These are phyloP conservation scores for Synchiropus splendidus DNA, from an alignment of 2,113 vertebrate genomes.

Conservation along the genomic window DNA sequence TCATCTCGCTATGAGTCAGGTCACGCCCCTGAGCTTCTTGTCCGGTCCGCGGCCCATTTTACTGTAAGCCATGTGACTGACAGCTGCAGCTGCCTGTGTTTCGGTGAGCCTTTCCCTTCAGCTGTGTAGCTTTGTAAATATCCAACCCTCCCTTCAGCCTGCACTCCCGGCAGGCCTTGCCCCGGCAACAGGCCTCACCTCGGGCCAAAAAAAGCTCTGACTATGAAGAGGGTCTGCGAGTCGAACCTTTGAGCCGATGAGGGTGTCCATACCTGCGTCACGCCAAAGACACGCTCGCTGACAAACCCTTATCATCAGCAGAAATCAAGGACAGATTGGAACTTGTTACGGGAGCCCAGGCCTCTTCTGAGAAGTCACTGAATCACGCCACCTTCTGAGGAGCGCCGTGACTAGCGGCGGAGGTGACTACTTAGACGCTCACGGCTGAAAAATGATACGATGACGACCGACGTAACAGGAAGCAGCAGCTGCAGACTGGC, in stretches of 20 bases:
- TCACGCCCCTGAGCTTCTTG: constrained; percentile 17
- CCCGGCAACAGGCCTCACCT: constrained; percentile 70
- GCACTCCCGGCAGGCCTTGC: constrained; percentile 44
- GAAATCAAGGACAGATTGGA: too few relatives aligned
- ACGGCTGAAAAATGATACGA: constrained; percentile 31
- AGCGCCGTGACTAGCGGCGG: too few relatives aligned
- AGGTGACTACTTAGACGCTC: constrained; percentile 37
- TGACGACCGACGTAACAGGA: constrained; percentile 23
- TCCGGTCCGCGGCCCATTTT: constrained; percentile 44
- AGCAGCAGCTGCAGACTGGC: constrained; percentile 26
- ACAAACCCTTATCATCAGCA: too few relatives aligned
- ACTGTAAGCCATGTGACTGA: constrained; percentile 66
- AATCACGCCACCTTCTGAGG: too few relatives aligned
- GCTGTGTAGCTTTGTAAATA: constrained; percentile 66
- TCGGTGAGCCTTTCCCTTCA: constrained; percentile 58
- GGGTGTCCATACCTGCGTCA: constrained; percentile 24
- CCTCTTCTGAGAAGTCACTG: constrained; percentile 22
- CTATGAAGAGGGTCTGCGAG: constrained; percentile 29
- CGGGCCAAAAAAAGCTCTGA: constrained; percentile 68
- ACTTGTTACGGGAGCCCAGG: too few relatives aligned
- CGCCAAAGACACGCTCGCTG: too few relatives aligned
- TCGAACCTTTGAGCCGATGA: constrained; percentile 26
- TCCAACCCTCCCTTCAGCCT: constrained; percentile 48
- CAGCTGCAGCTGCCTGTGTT: constrained; percentile 63
- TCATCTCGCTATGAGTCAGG: constrained; percentile 44